Conservation (phyloP, 2,888 invertebrate species). For the Euzetes globulus region DNA sequence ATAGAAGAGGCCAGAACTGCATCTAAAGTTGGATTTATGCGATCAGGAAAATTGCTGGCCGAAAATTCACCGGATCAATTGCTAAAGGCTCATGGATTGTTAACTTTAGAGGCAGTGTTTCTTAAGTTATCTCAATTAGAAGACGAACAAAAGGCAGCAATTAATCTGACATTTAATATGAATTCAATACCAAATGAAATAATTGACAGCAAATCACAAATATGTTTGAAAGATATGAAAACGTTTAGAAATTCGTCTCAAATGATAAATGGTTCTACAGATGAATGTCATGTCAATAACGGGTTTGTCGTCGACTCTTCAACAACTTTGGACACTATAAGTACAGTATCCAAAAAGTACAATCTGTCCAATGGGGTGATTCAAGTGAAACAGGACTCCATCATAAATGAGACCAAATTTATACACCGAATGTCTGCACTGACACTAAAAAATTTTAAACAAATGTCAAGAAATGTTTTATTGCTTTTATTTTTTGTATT, state of each 20-base stretch:
- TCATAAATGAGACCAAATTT: slow-evolving; percentile 4
- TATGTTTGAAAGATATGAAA: neutral
- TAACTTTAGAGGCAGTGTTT: slow-evolving; percentile 1
- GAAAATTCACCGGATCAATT: slow-evolving; percentile 45
- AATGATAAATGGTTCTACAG: neutral
- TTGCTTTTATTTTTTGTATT: slow-evolving; percentile 31
- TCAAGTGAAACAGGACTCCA: neutral
- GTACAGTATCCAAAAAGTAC: neutral
- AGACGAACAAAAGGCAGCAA: neutral
- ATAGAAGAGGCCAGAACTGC: slow-evolving; percentile 70
- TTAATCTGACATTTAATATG: neutral
- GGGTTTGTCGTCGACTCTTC: neutral
- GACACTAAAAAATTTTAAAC: slow-evolving; percentile 27
- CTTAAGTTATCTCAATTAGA: slow-evolving; percentile 3
- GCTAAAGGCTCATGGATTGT: neutral
- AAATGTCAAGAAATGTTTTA: slow-evolving; percentile 26
- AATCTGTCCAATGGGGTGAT: neutral
- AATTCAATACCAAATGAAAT: neutral
- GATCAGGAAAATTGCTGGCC: slow-evolving; percentile 46
- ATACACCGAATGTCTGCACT: slow-evolving; percentile 3
- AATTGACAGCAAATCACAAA: neutral
- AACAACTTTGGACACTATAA: neutral
- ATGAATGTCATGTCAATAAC: neutral
- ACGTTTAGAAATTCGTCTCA: neutral
- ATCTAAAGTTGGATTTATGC: slow-evolving; percentile 47